These are phyloP conservation scores for Macrosiphum euphorbiae DNA, from an alignment of 2,888 invertebrate genomes.

Conservation along the genomic window DNA sequence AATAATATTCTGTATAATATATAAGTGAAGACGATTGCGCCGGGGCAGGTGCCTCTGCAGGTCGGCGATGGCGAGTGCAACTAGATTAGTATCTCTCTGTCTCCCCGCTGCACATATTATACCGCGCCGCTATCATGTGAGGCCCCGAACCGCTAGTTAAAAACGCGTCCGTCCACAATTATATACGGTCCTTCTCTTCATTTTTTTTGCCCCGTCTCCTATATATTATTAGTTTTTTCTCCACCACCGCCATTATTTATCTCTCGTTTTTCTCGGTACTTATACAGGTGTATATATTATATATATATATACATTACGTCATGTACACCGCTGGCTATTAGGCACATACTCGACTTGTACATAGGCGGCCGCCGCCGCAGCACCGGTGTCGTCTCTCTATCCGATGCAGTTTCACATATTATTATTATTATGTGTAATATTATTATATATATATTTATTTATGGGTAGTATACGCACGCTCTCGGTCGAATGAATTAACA, in stretches of 20 bases:
- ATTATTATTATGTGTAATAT: not conserved
- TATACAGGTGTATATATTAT: not conserved
- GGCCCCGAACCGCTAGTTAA: slow-evolving; percentile 57
- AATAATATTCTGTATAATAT: not conserved
- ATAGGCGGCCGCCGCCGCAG: not conserved
- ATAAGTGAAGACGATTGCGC: slow-evolving; percentile 46
- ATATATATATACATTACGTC: not conserved
- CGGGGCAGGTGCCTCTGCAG: slow-evolving; percentile 44
- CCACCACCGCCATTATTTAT: slow-evolving; percentile 36
- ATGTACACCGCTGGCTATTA: slow-evolving; percentile 49
- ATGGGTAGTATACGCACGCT: not conserved
- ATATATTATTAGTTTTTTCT: slow-evolving; percentile 29
- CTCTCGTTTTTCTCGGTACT: slow-evolving; percentile 44
- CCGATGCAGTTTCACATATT: slow-evolving; percentile 19
- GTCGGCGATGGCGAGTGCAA: slow-evolving; percentile 21
- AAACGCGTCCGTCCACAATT: slow-evolving; percentile 51
- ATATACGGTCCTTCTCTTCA: slow-evolving; percentile 30
- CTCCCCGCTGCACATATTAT: not conserved
- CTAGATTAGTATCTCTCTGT: slow-evolving; percentile 61
- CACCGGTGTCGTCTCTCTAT: slow-evolving; percentile 9
- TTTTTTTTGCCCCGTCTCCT: slow-evolving; percentile 24
- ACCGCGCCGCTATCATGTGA: not conserved
- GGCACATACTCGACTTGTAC: not conserved
- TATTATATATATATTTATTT: slow-evolving; percentile 25
- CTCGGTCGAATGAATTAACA: slow-evolving; percentile 40